These are phyloP conservation scores for Geodia barretti DNA, from an alignment of 37 sponge, comb jelly and placozoan genomes.

Conservation along the genomic window DNA sequence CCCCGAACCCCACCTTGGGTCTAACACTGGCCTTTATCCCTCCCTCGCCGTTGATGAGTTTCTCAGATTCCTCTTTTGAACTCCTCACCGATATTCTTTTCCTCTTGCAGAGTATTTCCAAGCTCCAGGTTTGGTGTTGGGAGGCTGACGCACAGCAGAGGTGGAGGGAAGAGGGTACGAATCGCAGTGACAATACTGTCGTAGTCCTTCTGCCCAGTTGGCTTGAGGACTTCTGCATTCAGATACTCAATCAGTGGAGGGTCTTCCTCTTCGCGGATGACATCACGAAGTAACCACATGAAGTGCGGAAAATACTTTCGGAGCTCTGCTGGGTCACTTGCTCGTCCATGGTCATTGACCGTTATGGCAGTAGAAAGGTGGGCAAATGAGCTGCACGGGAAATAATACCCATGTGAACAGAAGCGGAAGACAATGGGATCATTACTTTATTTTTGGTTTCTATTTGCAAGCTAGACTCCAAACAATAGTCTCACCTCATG, in stretches of 20 bases:
- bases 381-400: conserved; percentile 1
- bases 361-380: conserved; percentile 5
- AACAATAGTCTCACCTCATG: too few relatives aligned
- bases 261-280: conserved; percentile 4
- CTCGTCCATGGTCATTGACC: not conserved
- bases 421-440: too few relatives aligned
- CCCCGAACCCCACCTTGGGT: conserved; percentile 4
- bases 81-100: not conserved
- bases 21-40: not conserved
- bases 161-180: conserved; percentile 2
- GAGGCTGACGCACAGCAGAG: conserved; percentile 6
- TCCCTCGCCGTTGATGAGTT: not conserved
- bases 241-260: not conserved
- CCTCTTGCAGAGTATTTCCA: not conserved
- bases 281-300: conserved; percentile 27
- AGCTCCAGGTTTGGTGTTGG: conserved; percentile 2
- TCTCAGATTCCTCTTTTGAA: not conserved
- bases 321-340: not conserved
- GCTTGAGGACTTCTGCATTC: not conserved
- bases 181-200: conserved; percentile 2
- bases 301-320: conserved; percentile 17
- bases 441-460: too few relatives aligned
- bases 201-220: not conserved
- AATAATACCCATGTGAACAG: too few relatives aligned
- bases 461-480: too few relatives aligned